Conservation (phyloP, 2,888 invertebrate species). For the Caenorhabditis doughertyi region DNA sequence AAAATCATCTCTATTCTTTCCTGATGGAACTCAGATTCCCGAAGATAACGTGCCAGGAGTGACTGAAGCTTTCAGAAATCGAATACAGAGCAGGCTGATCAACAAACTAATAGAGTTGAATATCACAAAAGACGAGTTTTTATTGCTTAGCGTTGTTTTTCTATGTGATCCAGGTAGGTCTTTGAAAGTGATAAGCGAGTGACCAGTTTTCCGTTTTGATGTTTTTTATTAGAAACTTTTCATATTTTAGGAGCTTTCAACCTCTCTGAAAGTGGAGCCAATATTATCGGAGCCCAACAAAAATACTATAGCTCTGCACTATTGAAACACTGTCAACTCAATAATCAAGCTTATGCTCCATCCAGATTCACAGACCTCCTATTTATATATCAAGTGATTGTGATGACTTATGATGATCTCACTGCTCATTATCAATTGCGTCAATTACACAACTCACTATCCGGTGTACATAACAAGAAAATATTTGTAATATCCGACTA, state of each 20-base stretch:
- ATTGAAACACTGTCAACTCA: not conserved
- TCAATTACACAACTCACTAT: not conserved
- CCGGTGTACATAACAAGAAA: not conserved
- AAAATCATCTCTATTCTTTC: not conserved
- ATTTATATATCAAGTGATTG: not conserved
- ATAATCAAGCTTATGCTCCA: not conserved
- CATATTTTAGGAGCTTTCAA: not conserved
- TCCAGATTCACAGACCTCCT: not conserved
- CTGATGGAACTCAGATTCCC: not conserved
- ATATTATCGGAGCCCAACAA: not conserved
- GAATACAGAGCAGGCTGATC: not conserved
- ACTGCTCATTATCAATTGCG: not conserved
- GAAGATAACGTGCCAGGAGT: not conserved
- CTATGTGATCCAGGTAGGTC: not conserved
- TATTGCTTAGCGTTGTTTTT: not conserved
- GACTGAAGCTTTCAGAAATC: not conserved
- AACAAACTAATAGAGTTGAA: not conserved
- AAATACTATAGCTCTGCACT: not conserved
- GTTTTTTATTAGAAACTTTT: no score
- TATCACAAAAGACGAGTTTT: not conserved
- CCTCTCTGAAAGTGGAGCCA: not conserved
- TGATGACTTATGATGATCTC: not conserved
- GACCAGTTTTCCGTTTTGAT: no score
- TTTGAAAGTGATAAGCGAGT: no score
- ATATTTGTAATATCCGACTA: not conserved